Base-by-base conservation (phyloP, 2,113 vertebrate species). In the Neodon shergylaensis region DNA sequence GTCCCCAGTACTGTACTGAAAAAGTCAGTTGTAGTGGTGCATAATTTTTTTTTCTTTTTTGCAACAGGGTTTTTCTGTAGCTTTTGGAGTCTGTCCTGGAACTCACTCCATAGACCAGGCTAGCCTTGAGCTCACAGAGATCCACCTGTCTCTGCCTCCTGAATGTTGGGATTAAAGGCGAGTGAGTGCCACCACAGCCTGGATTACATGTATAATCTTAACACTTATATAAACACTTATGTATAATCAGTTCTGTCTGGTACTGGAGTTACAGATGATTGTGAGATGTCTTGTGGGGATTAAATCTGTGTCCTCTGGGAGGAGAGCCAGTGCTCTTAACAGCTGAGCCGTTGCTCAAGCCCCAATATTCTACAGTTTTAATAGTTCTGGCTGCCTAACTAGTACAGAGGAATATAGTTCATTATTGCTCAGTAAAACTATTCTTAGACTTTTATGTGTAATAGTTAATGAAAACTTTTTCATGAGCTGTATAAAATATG, bases 401-500 rank as follows among this genome's bases (percentile, higher is more conserved):
- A 63, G 19, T 86, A 52, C 36, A 83, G 49, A 93, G 17, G 91
- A 72, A 77, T 17, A 86, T 26, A 93, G 78, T 88, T 92, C 12
- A 82, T 96, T 8, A 86, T 82, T 94, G 94, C 39, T 91, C 54
- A 63, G 36, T 49, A 88, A 47, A 77, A 17, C 52, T 16, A 52
- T 72, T 92, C 81, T 70, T 91, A 91, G 33, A 88, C 31, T 79
- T 85, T 14, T 2, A 5, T 65, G 7, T 78, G 16, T 19, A 91
- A n/a, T 22, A 95, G 3, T 88, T 85, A 76, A 76, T 92, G n/a
- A 24, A 73, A 79, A 17, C 16, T 7, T 89, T 93, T 96, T 94
- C 3, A 72, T 78, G 7, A 83, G 16, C 24, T 79, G 28, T 36
- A 74, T 52, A 91, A 95, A 78, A 39, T 70, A 84, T 83, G 90